Conservation (phyloP, 1,140 invertebrate genomes). For the Aphis gossypii region DNA sequence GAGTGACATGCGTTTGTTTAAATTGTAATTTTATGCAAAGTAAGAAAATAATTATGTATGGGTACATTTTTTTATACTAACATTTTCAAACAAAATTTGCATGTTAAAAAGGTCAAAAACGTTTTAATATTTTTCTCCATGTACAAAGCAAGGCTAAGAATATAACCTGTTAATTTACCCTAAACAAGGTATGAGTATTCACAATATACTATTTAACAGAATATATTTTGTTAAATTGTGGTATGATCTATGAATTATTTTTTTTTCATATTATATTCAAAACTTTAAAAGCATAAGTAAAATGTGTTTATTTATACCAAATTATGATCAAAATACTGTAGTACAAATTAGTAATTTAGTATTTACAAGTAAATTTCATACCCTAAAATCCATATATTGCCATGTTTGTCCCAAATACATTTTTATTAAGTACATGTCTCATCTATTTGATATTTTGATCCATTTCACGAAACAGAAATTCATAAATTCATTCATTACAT, state of each 20-base stretch:
- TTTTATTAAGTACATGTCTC: neutral
- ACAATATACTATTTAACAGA: neutral
- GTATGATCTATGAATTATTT: neutral
- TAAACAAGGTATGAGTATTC: neutral
- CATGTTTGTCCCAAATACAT: neutral
- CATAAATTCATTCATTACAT: neutral
- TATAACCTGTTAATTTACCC: neutral
- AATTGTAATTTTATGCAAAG: neutral
- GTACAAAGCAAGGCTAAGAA: neutral
- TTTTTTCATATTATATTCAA: too few species aligned
- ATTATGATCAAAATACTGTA: too few species aligned
- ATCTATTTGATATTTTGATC: neutral
- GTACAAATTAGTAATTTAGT: too few species aligned
- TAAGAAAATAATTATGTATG: neutral
- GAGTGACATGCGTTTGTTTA: neutral
- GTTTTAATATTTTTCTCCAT: neutral
- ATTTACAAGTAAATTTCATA: neutral
- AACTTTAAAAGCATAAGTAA: too few species aligned
- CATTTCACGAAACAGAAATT: neutral
- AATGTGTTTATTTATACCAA: too few species aligned
- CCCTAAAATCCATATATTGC: neutral
- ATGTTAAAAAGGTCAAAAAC: neutral
- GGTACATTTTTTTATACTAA: neutral
- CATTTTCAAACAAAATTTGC: neutral
- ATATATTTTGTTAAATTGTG: neutral